Evolutionary conservation across 2,113 vertebrate species (phyloP).

Genomic region (Bos indicus): DNA sequence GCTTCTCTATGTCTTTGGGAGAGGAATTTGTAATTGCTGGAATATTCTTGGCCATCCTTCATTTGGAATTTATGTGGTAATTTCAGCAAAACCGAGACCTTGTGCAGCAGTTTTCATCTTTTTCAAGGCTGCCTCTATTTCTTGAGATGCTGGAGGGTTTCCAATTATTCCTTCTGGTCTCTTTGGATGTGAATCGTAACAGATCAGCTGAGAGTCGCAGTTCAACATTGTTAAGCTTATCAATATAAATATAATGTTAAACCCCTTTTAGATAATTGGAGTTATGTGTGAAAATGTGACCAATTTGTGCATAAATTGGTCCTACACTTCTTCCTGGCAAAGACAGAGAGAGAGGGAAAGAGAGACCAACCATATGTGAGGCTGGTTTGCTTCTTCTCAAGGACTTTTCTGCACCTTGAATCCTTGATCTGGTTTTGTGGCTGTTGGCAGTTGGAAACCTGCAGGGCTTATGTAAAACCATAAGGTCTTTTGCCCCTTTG

Average conservation of each 20-base stretch:
- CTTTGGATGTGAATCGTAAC: constrained; percentile 83
- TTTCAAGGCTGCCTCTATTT: constrained; percentile 84
- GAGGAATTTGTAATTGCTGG: constrained; percentile 77
- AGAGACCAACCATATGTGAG: constrained; percentile 67
- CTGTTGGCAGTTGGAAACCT: constrained; percentile 68
- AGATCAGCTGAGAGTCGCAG: constrained; percentile 82
- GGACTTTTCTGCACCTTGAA: constrained; percentile 75
- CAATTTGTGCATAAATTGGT: constrained; percentile 82
- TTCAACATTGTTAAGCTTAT: constrained; percentile 85
- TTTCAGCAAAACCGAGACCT: constrained; percentile 83
- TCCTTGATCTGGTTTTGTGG: constrained; percentile 66
- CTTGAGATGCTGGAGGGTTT: constrained; percentile 83
- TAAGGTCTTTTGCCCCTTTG: not conserved
- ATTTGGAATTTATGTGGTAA: constrained; percentile 84
- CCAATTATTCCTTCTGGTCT: constrained; percentile 87
- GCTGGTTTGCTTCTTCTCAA: constrained; percentile 70
- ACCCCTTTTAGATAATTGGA: constrained; percentile 84
- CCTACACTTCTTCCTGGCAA: constrained; percentile 75
- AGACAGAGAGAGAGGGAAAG: constrained; percentile 52
- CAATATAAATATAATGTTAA: constrained; percentile 86
- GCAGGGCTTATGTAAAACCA: constrained; percentile 59
- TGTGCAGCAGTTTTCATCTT: constrained; percentile 81
- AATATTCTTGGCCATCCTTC: constrained; percentile 81
- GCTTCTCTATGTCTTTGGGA: constrained; percentile 70
- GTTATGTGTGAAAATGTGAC: constrained; percentile 84